Evolutionary conservation across 2,113 vertebrate genomes (phyloP).

Genomic region (Nibea albiflora): DNA sequence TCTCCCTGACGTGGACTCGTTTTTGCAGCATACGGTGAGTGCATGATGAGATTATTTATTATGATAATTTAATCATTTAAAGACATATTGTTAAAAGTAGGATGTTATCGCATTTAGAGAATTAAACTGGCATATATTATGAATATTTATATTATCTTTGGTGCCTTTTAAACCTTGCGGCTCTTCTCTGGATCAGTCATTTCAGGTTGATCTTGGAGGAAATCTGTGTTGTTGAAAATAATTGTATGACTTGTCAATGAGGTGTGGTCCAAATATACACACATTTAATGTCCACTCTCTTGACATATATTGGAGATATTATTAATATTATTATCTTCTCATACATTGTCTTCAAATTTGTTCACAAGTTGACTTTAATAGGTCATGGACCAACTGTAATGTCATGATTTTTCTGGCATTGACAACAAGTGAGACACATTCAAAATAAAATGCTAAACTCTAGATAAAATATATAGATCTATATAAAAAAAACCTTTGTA

Average conservation of each 20-base stretch:
- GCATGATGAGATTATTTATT: background rate
- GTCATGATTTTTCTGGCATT: background rate
- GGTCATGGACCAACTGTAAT: background rate
- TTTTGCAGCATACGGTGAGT: constrained; percentile 65
- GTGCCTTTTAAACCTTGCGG: no score
- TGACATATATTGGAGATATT: background rate
- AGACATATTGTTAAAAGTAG: background rate
- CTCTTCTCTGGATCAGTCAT: background rate
- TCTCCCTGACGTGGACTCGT: constrained; percentile 18
- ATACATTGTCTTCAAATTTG: background rate
- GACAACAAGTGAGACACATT: background rate
- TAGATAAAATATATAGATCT: background rate
- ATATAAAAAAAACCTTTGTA: no score
- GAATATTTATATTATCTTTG: background rate
- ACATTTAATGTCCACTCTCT: background rate
- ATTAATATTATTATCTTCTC: background rate
- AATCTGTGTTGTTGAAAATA: background rate
- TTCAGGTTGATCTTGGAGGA: background rate
- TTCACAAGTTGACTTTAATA: background rate
- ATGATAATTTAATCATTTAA: background rate
- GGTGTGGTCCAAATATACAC: background rate
- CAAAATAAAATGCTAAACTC: background rate
- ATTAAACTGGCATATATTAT: background rate
- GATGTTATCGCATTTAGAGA: background rate
- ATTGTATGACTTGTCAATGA: background rate